Evolutionary conservation across 1,140 invertebrate species (phyloP).

Genomic region (Orussus abietinus): DNA sequence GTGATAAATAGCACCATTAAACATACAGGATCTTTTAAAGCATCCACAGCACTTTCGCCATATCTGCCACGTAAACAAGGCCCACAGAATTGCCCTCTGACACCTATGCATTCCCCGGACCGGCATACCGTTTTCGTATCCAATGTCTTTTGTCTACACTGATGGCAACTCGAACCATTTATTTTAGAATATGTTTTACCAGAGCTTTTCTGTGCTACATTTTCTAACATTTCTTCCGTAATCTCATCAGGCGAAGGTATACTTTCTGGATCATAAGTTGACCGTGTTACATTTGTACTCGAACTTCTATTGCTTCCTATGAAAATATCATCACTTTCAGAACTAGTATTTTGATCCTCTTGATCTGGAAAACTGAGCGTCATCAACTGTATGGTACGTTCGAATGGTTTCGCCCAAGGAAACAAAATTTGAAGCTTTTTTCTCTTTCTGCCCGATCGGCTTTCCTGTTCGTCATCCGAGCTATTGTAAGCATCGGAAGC

Average conservation of each 20-base stretch:
- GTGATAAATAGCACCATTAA: neutral
- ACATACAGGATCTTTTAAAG: conserved; percentile 47
- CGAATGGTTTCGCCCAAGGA: conserved; percentile 31
- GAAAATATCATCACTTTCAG: too few relatives aligned
- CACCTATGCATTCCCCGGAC: conserved; percentile 43
- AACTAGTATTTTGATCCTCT: too few relatives aligned
- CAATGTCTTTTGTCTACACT: conserved; percentile 52
- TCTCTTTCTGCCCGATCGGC: conserved; percentile 4
- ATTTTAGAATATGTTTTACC: conserved; percentile 35
- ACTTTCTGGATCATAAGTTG: conserved; percentile 20
- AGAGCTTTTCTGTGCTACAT: conserved; percentile 30
- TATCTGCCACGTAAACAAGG: conserved; percentile 50
- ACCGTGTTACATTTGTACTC: too few relatives aligned
- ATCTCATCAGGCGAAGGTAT: conserved; percentile 38
- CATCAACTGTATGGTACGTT: conserved; percentile 16
- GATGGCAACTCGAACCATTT: conserved; percentile 46
- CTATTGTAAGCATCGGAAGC: neutral
- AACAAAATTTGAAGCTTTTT: conserved; percentile 28
- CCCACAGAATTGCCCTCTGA: conserved; percentile 53
- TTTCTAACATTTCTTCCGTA: conserved; percentile 39
- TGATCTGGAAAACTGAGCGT: neutral
- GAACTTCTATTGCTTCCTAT: too few relatives aligned
- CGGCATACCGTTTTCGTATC: conserved; percentile 53
- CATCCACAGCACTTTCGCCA: conserved; percentile 45
- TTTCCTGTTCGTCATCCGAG: conserved; percentile 6